Evolutionary conservation across 2,888 invertebrate species (phyloP).

Genomic region (Aphodius sticticus): DNA sequence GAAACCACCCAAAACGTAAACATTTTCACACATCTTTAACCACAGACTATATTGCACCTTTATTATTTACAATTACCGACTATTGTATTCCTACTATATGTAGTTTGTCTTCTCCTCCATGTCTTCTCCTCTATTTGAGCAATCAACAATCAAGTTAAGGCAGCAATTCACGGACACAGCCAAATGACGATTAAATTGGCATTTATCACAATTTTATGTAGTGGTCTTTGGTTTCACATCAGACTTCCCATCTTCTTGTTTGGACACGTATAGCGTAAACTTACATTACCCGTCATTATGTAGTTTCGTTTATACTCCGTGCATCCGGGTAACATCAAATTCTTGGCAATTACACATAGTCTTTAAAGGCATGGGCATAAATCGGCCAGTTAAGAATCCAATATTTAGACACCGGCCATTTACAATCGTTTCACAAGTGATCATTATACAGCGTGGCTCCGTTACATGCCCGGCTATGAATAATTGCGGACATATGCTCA

Average conservation of each 20-base stretch:
- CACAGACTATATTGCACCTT: too few species aligned
- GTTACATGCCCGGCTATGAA: neutral
- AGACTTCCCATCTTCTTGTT: too few species aligned
- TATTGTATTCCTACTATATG: too few species aligned
- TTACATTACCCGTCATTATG: neutral
- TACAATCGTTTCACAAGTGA: neutral
- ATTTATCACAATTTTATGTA: neutral
- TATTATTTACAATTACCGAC: too few species aligned
- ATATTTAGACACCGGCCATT: neutral
- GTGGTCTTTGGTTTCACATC: neutral
- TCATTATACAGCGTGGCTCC: neutral
- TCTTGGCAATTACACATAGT: neutral
- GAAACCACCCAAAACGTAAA: too few species aligned
- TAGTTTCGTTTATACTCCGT: neutral
- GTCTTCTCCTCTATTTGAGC: too few species aligned
- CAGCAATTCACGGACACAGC: too few species aligned
- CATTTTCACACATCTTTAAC: too few species aligned
- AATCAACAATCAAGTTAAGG: too few species aligned
- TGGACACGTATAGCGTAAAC: neutral
- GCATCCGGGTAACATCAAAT: neutral
- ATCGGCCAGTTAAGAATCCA: neutral
- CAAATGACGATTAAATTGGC: too few species aligned
- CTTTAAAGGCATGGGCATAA: neutral
- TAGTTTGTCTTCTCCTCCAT: too few species aligned
- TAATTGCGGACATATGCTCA: constrained; percentile 4